Percentiles rank a stretch among this genome's conserved stretches.
These are phyloP conservation scores for Thereva unica DNA, from an alignment of 2,888 invertebrate genomes.

Conservation along the genomic window DNA sequence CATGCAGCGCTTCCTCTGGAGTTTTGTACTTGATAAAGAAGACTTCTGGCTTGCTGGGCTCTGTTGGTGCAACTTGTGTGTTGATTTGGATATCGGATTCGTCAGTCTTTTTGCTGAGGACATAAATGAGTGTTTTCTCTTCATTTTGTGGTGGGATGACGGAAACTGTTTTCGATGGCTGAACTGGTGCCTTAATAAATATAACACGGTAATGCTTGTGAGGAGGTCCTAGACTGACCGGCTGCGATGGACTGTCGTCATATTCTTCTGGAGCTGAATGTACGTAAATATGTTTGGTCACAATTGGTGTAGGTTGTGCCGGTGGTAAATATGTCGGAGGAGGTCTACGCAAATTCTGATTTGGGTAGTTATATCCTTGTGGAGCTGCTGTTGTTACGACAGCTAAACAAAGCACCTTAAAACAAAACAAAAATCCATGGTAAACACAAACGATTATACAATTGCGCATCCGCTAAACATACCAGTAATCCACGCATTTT, in stretches of 20 bases:
- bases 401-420: conserved; percentile 49
- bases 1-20: conserved; percentile 39
- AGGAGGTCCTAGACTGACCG: conserved; percentile 34
- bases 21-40: conserved; percentile 41
- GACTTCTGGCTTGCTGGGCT: conserved; percentile 42
- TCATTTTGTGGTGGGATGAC: conserved; percentile 36
- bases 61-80: conserved; percentile 30
- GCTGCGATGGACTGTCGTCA: conserved; percentile 29
- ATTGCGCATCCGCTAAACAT: background rate
- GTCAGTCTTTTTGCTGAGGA: conserved; percentile 36
- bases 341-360: conserved; percentile 3
- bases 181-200: conserved; percentile 30
- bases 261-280: conserved; percentile 44
- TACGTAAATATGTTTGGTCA: conserved; percentile 44
- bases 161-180: conserved; percentile 24
- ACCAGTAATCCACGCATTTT: conserved; percentile 18
- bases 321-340: conserved; percentile 17
- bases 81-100: conserved; percentile 37
- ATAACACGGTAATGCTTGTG: conserved; percentile 35
- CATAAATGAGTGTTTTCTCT: conserved; percentile 37
- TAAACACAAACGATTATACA: background rate
- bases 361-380: conserved; percentile 54
- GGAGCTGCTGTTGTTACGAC: conserved; percentile 50
- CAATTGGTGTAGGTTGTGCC: conserved; percentile 31
- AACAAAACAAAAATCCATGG: conserved; percentile 6